Base-by-base conservation (phyloP, 2,797 vertebrate species). In the Anableps anableps region DNA sequence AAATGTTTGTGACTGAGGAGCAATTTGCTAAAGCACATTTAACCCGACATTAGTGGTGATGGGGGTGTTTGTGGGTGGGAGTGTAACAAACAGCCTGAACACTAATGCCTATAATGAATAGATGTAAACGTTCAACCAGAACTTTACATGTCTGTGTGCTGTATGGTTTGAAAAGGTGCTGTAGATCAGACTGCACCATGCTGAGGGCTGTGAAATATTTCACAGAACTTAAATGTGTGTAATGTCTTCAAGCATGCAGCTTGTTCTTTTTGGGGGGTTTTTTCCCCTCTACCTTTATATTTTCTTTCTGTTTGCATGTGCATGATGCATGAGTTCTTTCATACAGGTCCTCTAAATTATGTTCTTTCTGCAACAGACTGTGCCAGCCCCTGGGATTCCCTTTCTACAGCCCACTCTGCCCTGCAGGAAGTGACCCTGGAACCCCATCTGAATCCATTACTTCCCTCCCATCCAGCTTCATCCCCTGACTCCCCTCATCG, bases 381-480 rank as follows among this genome's bases (percentile, higher is more conserved):
- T 96, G 96, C 94, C 97, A 77, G 93, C 97, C 91, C 96, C 98
- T 96, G 98, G 98, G 97, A 97, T 93, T 86, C 96, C 97, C 94
- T 97, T 97, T 94, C 97, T 97, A 95, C 98, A 98, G 91, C 96
- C 97, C 92, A 96, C 97, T 93, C 97, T 98, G 96, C 97, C 95
- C 96, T 98, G 98, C 97, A 97, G 98, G 97, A 99, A 99, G 97
- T 99, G 98, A 97, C 95, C 96, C 92, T 96, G 89, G 74, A 97
- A 95, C 0, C 96, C 96, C 96, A 96, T 95, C 96, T 96, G 86
- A 95, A 95, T 95, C 96, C 97, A 96, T 97, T 95, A 95, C 96
- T 96, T 95, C 96, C 98, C 97, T 97, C 97, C 94, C 97, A 98
- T 96, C 96, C 96, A 96, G 96, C 95, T 96, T 97, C 96, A 94